Evolutionary conservation across 2,113 vertebrate genomes (phyloP).

Genomic region (Pedionomus torquatus): DNA sequence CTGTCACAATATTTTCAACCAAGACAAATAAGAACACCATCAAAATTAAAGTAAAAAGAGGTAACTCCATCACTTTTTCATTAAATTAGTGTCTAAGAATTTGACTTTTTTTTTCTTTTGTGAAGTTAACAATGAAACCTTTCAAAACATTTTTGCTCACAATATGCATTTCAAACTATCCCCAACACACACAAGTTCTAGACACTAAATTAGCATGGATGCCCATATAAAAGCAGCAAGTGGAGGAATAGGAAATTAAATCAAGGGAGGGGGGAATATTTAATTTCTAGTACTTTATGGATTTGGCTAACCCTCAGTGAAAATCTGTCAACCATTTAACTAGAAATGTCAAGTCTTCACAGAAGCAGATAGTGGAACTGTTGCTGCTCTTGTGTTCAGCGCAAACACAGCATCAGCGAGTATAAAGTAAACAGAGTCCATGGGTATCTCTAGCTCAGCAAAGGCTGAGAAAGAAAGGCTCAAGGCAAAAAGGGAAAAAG

Average conservation of each 20-base stretch:
- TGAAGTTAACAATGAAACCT: not conserved
- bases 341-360: not conserved
- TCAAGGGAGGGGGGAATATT: not conserved
- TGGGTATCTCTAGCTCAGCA: not conserved
- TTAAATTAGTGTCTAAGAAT: not conserved
- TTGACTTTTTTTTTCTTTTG: not conserved
- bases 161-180: not conserved
- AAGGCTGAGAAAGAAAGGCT: not conserved
- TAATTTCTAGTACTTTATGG: not conserved
- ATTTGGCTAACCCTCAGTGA: not conserved
- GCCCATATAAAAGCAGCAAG: accelerated
- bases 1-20: not conserved
- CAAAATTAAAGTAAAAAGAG: not conserved
- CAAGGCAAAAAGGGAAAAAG: not conserved
- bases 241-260: not conserved
- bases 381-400: not conserved
- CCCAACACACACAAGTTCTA: not conserved
- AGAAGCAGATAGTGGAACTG: not conserved
- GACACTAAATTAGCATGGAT: not conserved
- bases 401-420: not conserved
- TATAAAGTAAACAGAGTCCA: not conserved
- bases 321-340: not conserved
- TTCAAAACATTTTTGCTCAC: not conserved
- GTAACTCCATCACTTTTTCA: not conserved
- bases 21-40: not conserved